These are phyloP conservation scores for Cheilosia pagana DNA, from an alignment of 2,888 invertebrate species.

Conservation along the genomic window DNA sequence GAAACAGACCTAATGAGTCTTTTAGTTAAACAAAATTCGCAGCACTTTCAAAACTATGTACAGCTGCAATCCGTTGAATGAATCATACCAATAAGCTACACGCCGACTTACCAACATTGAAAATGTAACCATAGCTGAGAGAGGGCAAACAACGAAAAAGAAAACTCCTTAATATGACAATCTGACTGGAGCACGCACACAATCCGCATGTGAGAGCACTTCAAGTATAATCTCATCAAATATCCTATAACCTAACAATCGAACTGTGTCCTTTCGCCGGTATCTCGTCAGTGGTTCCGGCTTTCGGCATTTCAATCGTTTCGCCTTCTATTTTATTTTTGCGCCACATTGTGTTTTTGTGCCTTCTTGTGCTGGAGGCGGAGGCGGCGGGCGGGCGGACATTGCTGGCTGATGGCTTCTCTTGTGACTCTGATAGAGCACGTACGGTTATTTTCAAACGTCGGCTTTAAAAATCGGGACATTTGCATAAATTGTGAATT, in stretches of 20 bases:
- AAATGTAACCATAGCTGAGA: too few relatives aligned
- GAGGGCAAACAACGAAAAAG: conserved; percentile 2
- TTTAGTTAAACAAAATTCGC: too few relatives aligned
- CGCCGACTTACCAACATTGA: too few relatives aligned
- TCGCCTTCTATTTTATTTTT: conserved; percentile 38
- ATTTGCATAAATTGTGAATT: conserved; percentile 73
- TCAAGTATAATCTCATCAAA: conserved; percentile 45
- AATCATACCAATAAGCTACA: too few relatives aligned
- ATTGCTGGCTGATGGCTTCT: conserved; percentile 55
- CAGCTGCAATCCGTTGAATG: too few relatives aligned
- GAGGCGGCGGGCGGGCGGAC: conserved; percentile 24
- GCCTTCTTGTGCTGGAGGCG: conserved; percentile 2
- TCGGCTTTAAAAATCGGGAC: conserved; percentile 61
- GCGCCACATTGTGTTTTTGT: not conserved
- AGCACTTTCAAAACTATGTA: too few relatives aligned
- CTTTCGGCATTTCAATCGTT: conserved; percentile 52
- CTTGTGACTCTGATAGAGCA: conserved; percentile 67
- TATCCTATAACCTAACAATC: conserved; percentile 53
- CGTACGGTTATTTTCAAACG: conserved; percentile 66
- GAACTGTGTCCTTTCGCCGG: conserved; percentile 55
- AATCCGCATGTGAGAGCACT: conserved; percentile 62
- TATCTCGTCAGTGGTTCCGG: conserved; percentile 43
- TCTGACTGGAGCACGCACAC: conserved; percentile 54
- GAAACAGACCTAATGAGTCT: too few relatives aligned
- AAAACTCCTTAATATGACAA: conserved; percentile 29